phyloP scores from a whole-genome alignment of 2,113 vertebrate species.

The Monopterus albus region DNA sequence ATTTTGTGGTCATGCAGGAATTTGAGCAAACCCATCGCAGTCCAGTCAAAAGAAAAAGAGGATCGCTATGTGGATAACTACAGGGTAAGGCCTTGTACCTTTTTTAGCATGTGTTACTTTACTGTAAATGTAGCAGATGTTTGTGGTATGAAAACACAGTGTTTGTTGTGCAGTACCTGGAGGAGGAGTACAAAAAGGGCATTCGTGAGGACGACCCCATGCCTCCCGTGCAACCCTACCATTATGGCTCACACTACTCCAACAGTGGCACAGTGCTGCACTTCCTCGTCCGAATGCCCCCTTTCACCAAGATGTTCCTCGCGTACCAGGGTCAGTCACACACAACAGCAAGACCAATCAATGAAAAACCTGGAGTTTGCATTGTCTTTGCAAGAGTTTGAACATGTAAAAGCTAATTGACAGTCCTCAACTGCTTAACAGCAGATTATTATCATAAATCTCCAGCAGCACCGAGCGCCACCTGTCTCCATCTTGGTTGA shows the following conservation, averaged over 20 bases:
- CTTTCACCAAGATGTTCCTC: slow-evolving; percentile 99
- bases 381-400: no score
- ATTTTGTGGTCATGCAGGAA: slow-evolving; percentile 82
- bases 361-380: no score
- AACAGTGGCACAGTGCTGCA: slow-evolving; percentile 98
- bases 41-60: slow-evolving; percentile 98
- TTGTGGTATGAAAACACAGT: neutral
- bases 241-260: slow-evolving; percentile 99
- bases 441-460: slow-evolving; percentile 23
- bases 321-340: slow-evolving; percentile 92
- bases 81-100: slow-evolving; percentile 86
- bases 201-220: slow-evolving; percentile 96
- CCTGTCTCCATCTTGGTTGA: slow-evolving; percentile 22
- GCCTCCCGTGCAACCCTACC: slow-evolving; percentile 98
- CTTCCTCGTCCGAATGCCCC: slow-evolving; percentile 97
- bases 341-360: neutral
- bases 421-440: slow-evolving; percentile 19
- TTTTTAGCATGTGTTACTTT: neutral
- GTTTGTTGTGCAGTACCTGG: slow-evolving; percentile 87
- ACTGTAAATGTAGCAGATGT: neutral
- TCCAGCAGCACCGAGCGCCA: slow-evolving; percentile 29
- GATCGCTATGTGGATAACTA: slow-evolving; percentile 98
- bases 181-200: slow-evolving; percentile 96
- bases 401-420: slow-evolving; percentile 11
- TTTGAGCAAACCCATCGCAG: slow-evolving; percentile 94